phyloP scores from a whole-genome alignment of 2,113 vertebrate genomes.

The Catharus fuscescens region DNA sequence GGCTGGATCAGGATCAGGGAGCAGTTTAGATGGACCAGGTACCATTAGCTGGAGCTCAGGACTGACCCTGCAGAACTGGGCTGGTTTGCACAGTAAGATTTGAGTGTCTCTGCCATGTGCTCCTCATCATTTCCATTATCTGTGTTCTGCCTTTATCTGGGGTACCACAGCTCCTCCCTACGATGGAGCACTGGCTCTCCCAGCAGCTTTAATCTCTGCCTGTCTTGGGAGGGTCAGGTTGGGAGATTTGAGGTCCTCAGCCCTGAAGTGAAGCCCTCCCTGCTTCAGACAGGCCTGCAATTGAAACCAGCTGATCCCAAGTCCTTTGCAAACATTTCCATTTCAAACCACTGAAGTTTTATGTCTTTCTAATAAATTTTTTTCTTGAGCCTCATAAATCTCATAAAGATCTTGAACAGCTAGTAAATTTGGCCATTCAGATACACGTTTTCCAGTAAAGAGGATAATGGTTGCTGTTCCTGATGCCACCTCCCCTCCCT shows the following conservation, averaged over 20 bases:
- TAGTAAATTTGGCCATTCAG: slow-evolving; percentile 66
- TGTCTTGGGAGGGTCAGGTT: slow-evolving; percentile 7
- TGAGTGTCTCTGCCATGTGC: background rate
- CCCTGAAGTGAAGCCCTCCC: slow-evolving; percentile 31
- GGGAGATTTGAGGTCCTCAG: slow-evolving; percentile 1
- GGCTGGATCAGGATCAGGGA: background rate
- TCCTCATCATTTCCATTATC: background rate
- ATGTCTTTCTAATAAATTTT: slow-evolving; percentile 68
- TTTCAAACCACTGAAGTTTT: slow-evolving; percentile 72
- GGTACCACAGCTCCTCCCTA: slow-evolving; percentile 10
- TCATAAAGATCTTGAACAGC: slow-evolving; percentile 68
- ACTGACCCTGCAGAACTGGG: background rate
- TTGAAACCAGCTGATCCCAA: slow-evolving; percentile 71
- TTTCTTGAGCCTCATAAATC: slow-evolving; percentile 69
- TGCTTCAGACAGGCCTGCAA: slow-evolving; percentile 53
- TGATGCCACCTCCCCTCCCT: slow-evolving; percentile 50
- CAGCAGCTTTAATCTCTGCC: slow-evolving; percentile 13
- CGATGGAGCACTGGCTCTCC: background rate
- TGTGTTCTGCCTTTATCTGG: background rate
- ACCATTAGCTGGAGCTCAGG: background rate
- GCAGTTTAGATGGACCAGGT: background rate
- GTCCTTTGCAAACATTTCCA: slow-evolving; percentile 69
- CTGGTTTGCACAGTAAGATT: background rate
- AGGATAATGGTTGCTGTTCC: slow-evolving; percentile 55
- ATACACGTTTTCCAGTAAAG: slow-evolving; percentile 69